phyloP scores from a whole-genome alignment of 2,888 invertebrate species.

The Athrips mouffetella region DNA sequence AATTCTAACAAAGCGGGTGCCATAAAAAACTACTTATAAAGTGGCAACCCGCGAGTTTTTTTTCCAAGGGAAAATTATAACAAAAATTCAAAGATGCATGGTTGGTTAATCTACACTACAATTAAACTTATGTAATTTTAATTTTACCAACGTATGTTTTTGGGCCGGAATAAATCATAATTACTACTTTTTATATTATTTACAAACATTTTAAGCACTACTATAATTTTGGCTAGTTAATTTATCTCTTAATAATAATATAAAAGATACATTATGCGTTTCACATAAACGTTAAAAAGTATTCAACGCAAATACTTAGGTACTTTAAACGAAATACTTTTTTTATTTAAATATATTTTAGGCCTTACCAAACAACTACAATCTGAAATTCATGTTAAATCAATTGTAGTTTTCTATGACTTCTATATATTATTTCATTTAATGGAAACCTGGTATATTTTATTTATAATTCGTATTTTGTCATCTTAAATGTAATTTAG shows the following conservation, averaged over 20 bases:
- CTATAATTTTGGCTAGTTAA: slow-evolving; percentile 35
- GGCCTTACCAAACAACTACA: too few species aligned
- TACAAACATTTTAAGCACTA: slow-evolving; percentile 66
- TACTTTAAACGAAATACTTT: too few species aligned
- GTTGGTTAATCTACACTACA: slow-evolving; percentile 8
- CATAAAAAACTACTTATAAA: slow-evolving; percentile 13
- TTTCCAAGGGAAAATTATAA: background rate
- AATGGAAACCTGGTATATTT: background rate
- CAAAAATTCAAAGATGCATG: background rate
- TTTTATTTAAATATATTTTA: too few species aligned
- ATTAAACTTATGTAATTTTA: slow-evolving; percentile 32
- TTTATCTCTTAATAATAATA: slow-evolving; percentile 25
- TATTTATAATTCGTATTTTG: slow-evolving; percentile 38
- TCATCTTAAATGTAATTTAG: slow-evolving; percentile 35
- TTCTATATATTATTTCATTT: background rate
- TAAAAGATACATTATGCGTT: background rate
- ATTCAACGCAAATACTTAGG: too few species aligned
- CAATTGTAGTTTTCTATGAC: background rate
- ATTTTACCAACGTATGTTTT: slow-evolving; percentile 24
- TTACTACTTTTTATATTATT: slow-evolving; percentile 61
- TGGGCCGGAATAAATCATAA: slow-evolving; percentile 65
- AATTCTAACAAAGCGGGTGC: slow-evolving; percentile 34
- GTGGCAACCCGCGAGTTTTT: slow-evolving; percentile 9
- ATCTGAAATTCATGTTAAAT: too few species aligned
- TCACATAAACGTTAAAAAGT: too few species aligned